phyloP scores from a whole-genome alignment of 2,113 vertebrate genomes.

The Pseudorhombus dupliciocellatus region DNA sequence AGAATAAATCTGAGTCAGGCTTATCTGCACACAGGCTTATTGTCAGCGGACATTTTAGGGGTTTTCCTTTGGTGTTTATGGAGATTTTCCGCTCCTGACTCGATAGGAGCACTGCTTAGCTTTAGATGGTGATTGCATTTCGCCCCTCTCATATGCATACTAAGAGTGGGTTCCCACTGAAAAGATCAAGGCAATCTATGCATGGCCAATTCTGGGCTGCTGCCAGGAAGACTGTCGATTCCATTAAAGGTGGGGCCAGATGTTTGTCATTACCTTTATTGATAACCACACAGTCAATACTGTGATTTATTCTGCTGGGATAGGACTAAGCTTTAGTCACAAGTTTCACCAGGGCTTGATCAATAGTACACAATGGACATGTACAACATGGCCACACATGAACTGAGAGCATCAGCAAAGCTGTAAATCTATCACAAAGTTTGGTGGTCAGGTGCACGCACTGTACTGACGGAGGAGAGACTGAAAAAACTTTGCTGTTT shows the following conservation, averaged over 20 bases:
- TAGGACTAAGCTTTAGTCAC: constrained; percentile 82
- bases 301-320: constrained; percentile 83
- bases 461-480: constrained; percentile 7
- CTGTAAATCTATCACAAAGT: constrained; percentile 61
- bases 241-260: constrained; percentile 83
- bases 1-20: constrained; percentile 62
- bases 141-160: constrained; percentile 71
- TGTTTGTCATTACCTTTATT: constrained; percentile 86
- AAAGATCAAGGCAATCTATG: constrained; percentile 81
- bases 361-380: constrained; percentile 82
- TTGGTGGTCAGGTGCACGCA: constrained; percentile 33
- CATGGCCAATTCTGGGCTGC: constrained; percentile 64
- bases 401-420: constrained; percentile 68
- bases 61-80: constrained; percentile 67
- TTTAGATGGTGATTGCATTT: constrained; percentile 65
- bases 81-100: constrained; percentile 62
- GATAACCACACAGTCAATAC: constrained; percentile 82
- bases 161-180: constrained; percentile 72
- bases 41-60: constrained; percentile 68
- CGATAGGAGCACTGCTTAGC: constrained; percentile 56
- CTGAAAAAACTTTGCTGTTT: constrained; percentile 26
- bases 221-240: constrained; percentile 81
- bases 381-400: constrained; percentile 74
- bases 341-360: constrained; percentile 78
- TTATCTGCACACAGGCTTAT: constrained; percentile 56